Conservation (phyloP, 2,113 vertebrate genomes). For the Onychostoma macrolepis region DNA sequence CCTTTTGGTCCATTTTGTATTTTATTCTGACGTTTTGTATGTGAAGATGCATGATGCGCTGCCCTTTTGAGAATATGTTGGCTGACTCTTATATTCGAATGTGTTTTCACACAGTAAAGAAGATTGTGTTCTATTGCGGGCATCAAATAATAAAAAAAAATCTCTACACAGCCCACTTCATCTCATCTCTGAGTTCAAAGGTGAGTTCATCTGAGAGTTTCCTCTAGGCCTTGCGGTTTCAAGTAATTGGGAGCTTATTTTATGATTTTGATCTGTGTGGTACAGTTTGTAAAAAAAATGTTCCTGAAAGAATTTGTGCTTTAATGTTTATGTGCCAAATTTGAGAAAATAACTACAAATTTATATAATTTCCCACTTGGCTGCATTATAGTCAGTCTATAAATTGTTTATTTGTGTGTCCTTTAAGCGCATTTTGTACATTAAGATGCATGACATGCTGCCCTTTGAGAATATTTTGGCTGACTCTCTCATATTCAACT, state of each 20-base stretch:
- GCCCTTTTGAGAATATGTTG: slow-evolving; percentile 44
- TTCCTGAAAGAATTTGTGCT: slow-evolving; percentile 50
- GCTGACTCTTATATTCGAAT: slow-evolving; percentile 52
- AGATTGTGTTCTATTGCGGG: slow-evolving; percentile 41
- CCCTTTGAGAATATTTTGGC: slow-evolving; percentile 40
- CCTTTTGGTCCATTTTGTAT: slow-evolving; percentile 61
- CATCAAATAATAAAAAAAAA: neutral
- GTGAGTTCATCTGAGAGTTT: slow-evolving; percentile 50
- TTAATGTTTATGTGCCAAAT: slow-evolving; percentile 52
- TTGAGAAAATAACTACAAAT: slow-evolving; percentile 40
- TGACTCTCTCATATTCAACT: slow-evolving; percentile 51
- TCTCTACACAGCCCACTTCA: slow-evolving; percentile 38
- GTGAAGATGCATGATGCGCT: slow-evolving; percentile 61
- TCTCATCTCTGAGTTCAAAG: slow-evolving; percentile 46
- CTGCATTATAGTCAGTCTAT: slow-evolving; percentile 65
- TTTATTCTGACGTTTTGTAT: slow-evolving; percentile 57
- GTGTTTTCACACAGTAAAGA: slow-evolving; percentile 47
- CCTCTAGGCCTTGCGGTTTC: slow-evolving; percentile 50
- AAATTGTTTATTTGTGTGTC: slow-evolving; percentile 78
- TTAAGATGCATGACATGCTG: slow-evolving; percentile 60
- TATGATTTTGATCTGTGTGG: slow-evolving; percentile 34
- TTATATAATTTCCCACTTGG: slow-evolving; percentile 56
- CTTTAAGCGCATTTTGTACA: slow-evolving; percentile 64
- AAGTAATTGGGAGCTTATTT: slow-evolving; percentile 69
- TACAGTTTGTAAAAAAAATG: slow-evolving; percentile 53